These are phyloP conservation scores for Balaenoptera acutorostrata DNA, from an alignment of 2,113 vertebrate species.

Conservation along the genomic window DNA sequence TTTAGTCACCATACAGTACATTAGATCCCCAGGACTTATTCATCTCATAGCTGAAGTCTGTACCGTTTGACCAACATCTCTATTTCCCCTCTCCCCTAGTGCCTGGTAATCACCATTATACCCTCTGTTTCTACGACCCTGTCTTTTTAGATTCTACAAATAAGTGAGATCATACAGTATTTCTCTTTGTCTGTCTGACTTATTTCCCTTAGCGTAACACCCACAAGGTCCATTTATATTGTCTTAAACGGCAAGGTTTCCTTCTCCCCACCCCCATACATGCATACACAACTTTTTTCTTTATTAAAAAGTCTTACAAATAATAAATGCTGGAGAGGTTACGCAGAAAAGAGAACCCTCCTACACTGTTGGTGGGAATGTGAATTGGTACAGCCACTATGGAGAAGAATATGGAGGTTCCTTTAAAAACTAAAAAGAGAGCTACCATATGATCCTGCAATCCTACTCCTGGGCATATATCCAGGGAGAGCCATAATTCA, in stretches of 20 bases:
- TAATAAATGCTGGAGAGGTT: background rate
- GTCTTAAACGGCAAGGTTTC: background rate
- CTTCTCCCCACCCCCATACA: background rate
- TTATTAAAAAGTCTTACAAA: background rate
- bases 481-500: background rate
- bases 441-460: background rate
- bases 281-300: background rate
- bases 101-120: background rate
- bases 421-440: background rate
- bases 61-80: background rate
- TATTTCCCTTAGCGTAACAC: background rate
- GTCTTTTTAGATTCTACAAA: background rate
- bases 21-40: background rate
- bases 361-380: background rate
- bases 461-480: background rate
- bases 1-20: background rate
- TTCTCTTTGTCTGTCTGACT: background rate
- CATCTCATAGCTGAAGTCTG: background rate
- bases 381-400: background rate
- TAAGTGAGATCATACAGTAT: background rate
- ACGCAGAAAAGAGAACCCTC: background rate
- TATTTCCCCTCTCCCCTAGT: background rate
- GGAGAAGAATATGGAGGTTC: background rate
- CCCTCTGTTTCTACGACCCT: background rate
- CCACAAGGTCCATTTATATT: background rate